phyloP scores from a whole-genome alignment of 2,113 vertebrate genomes.

The Cricetomys ansorgei region DNA sequence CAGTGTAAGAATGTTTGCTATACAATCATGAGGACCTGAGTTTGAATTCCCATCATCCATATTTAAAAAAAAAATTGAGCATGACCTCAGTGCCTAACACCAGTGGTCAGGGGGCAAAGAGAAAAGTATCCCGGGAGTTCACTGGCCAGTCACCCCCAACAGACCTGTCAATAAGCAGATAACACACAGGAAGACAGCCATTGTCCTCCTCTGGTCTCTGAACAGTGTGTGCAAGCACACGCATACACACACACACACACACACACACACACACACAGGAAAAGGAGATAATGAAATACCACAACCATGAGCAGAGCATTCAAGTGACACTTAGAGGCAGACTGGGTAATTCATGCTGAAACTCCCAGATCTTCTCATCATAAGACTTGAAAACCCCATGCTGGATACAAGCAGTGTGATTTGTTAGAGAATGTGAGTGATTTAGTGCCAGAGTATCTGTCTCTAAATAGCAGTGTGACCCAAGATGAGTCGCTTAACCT shows the following conservation, averaged over 20 bases:
- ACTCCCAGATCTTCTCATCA: neutral
- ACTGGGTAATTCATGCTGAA: neutral
- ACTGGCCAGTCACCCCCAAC: neutral
- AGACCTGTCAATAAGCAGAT: neutral
- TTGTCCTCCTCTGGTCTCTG: neutral
- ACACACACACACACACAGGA: neutral
- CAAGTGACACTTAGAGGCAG: neutral
- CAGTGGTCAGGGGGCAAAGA: neutral
- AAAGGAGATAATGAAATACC: neutral
- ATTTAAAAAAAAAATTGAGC: neutral
- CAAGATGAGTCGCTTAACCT: constrained; percentile 72
- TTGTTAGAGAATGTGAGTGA: constrained; percentile 41
- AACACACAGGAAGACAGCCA: neutral
- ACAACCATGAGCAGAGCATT: neutral
- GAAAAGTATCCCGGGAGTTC: neutral
- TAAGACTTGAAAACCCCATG: neutral
- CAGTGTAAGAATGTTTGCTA: neutral
- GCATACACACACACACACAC: neutral
- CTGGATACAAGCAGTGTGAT: neutral
- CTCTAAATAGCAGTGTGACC: constrained; percentile 66
- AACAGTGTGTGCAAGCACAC: neutral
- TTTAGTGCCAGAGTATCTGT: constrained; percentile 44
- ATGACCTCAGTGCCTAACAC: neutral
- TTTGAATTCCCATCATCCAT: neutral
- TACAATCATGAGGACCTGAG: neutral